Percentiles rank a stretch among this genome's conserved stretches.
These are phyloP conservation scores for Baryphthengus martii DNA, from an alignment of 2,113 vertebrate genomes.

Conservation along the genomic window DNA sequence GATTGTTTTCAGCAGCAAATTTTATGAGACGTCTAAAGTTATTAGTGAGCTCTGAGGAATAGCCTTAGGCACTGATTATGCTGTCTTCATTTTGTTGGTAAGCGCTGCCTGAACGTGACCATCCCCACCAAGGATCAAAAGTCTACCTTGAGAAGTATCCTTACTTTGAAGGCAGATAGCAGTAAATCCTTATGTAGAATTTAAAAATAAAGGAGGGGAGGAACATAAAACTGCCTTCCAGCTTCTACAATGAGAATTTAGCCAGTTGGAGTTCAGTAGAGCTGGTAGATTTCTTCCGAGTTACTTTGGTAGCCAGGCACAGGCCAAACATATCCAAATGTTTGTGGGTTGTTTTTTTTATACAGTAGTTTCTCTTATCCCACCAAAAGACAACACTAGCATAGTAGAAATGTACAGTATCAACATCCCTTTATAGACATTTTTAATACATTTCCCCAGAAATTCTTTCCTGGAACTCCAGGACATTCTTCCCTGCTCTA, in stretches of 20 bases:
- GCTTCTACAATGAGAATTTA: neutral
- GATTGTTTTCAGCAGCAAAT: neutral
- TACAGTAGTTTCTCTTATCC: neutral
- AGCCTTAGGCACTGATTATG: neutral
- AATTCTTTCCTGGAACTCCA: neutral
- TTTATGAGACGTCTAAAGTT: neutral
- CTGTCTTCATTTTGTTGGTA: neutral
- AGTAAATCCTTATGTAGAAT: neutral
- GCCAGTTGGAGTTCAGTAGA: neutral
- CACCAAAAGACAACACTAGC: neutral
- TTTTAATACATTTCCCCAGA: neutral
- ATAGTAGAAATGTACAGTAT: neutral
- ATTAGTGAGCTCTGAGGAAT: neutral
- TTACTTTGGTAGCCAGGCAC: neutral
- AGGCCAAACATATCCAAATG: neutral
- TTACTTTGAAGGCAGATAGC: neutral
- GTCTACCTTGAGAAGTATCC: neutral
- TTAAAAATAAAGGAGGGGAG: neutral
- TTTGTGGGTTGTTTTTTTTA: neutral
- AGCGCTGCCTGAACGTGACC: neutral
- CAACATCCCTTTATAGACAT: neutral
- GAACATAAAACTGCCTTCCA: neutral
- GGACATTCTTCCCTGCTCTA: neutral
- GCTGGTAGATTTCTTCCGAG: fast-evolving
- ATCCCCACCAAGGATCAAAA: neutral